A percentile compares a stretch with the other conserved stretches of the same genome.
phyloP scores from a whole-genome alignment of 2,797 vertebrate species.

The Chiloscyllium punctatum region DNA sequence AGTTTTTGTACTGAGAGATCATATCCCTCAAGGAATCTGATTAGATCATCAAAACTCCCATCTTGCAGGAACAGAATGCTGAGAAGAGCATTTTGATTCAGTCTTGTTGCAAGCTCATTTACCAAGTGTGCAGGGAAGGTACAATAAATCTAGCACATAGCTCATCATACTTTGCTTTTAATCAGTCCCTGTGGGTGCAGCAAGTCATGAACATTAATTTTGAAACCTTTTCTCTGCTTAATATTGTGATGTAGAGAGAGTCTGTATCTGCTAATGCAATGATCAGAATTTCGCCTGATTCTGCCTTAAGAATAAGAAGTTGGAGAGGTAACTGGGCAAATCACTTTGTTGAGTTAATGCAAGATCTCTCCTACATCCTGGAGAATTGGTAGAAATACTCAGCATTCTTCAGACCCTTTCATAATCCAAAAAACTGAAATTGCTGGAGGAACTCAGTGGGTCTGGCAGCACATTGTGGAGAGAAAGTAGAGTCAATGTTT shows the following conservation, averaged over 20 bases:
- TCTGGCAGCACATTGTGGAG: too few relatives aligned
- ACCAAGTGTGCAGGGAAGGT: neutral
- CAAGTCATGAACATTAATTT: neutral
- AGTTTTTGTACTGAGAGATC: neutral
- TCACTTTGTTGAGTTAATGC: neutral
- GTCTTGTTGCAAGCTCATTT: neutral
- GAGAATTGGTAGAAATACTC: neutral
- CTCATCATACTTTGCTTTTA: neutral
- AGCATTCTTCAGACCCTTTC: too few relatives aligned
- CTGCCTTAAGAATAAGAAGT: neutral
- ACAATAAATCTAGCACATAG: neutral
- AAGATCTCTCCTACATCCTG: neutral
- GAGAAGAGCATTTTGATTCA: neutral
- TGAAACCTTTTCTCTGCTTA: neutral
- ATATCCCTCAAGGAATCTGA: neutral
- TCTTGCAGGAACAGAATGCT: neutral
- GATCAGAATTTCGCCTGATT: neutral
- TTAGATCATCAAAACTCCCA: neutral
- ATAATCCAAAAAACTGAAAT: too few relatives aligned
- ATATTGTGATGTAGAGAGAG: neutral
- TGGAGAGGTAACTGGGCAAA: neutral
- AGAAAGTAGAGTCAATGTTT: too few relatives aligned
- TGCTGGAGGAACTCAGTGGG: too few relatives aligned
- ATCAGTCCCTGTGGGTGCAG: neutral
- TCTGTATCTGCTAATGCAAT: neutral